Base-by-base conservation (phyloP, 2,797 vertebrate species). In the Varecia variegata region DNA sequence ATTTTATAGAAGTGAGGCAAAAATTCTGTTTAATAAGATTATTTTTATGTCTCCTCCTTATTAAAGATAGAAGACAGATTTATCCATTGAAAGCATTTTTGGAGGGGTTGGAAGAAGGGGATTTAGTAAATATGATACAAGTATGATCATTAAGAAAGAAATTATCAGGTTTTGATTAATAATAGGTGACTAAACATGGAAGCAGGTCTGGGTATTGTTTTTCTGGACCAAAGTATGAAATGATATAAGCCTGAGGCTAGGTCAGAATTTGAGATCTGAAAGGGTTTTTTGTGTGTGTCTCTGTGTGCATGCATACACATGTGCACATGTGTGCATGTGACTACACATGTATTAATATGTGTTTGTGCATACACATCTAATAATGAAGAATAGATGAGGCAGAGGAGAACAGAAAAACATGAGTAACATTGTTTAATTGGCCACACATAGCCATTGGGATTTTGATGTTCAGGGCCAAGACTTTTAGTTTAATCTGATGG, bases 1-100 rank as follows among this genome's bases (percentile, higher is more conserved):
- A n/a, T 92, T 88, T 92, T 96, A 90, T 82, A 96, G 73, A 9
- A 73, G n/a, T 47, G n/a, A 96, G 65, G 81, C 50, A 94, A 43
- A 88, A 95, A 93, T 92, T 87, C 9, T 93, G 20, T 87, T 92
- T 87, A 68, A 85, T 40, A n/a, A 70, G 17, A n/a, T 89, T n/a
- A 60, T 84, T 89, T 92, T 80, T 54, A 50, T 65, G n/a, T 87
- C 18, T 93, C 25, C 15, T 95, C 3, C 45, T 27, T 84, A 38
- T 45, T 52, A 76, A 95, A 92, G 23, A 8, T 73, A 27, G 85
- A 77, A 68, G 45, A 23, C 47, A 82, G 40, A 89, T n/a, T 81
- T 30, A 47, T 23, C 6, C 23, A 76, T 13, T 88, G 27, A 81
- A 70, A 93, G 7, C 3, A 68, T 52, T 96, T 90, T 43, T 84